Conservation (phyloP, 2,888 invertebrate species). For the Tenthredo livida region DNA sequence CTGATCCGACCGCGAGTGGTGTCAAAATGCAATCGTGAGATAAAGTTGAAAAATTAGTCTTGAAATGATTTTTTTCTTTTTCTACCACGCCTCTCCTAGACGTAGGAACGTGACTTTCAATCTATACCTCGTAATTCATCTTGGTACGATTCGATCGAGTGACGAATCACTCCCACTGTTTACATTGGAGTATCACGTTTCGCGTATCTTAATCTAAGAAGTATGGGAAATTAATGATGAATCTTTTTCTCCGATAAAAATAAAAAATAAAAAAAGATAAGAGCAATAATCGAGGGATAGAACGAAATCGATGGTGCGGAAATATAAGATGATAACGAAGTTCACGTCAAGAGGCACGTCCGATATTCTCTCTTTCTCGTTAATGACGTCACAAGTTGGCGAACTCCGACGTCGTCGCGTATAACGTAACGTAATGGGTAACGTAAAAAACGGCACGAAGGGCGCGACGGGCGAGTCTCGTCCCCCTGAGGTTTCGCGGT, state of each 20-base stretch:
- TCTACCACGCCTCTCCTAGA: not conserved
- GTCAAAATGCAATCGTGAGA: constrained; percentile 40
- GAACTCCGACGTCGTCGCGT: not conserved
- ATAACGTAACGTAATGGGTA: constrained; percentile 7
- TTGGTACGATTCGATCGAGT: not conserved
- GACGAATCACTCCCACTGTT: constrained; percentile 34
- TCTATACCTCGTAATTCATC: constrained; percentile 24
- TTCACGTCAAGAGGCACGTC: not conserved
- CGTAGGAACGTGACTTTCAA: constrained; percentile 33
- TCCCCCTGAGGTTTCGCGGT: constrained; percentile 28
- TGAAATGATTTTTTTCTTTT: not conserved
- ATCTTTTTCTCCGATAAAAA: not conserved
- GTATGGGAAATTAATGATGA: not conserved
- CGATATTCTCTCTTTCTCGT: not conserved
- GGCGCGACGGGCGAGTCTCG: constrained; percentile 11
- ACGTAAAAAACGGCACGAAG: constrained; percentile 20
- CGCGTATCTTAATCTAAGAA: not conserved
- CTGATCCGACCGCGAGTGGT: not conserved
- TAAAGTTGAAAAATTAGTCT: constrained; percentile 20
- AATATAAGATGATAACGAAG: not conserved
- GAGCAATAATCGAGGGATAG: not conserved
- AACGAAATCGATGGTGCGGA: not conserved
- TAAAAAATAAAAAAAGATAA: not conserved
- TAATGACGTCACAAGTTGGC: constrained; percentile 10
- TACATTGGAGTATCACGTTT: not conserved